Percentiles rank a stretch among this genome's conserved stretches.
phyloP scores from a whole-genome alignment of 2,888 invertebrate genomes.

The Dryocosmus kuriphilus region DNA sequence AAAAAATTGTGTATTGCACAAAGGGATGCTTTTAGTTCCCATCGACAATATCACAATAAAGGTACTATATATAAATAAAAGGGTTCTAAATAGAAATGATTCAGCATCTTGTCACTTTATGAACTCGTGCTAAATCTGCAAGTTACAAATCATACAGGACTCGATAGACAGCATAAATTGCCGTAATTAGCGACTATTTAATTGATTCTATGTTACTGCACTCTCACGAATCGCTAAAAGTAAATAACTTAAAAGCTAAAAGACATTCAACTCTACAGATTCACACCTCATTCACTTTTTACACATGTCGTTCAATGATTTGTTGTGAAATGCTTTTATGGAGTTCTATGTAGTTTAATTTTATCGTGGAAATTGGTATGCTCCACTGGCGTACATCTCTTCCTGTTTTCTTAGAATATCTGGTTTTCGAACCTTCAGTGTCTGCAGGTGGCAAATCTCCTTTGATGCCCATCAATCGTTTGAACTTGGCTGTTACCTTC shows the following conservation, averaged over 20 bases:
- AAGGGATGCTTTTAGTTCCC: no score
- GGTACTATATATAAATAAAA: no score
- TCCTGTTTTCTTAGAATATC: slow-evolving; percentile 86
- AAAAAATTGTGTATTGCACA: no score
- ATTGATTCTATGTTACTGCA: background rate
- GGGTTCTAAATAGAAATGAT: no score
- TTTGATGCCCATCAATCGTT: slow-evolving; percentile 97
- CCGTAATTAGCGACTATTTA: no score
- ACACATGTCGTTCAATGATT: background rate
- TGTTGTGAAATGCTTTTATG: slow-evolving; percentile 19
- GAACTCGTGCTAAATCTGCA: no score
- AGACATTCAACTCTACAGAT: slow-evolving; percentile 10
- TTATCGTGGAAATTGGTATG: slow-evolving; percentile 79
- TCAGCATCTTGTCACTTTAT: no score
- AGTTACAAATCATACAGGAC: no score
- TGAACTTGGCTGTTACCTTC: slow-evolving; percentile 95
- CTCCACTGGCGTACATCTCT: slow-evolving; percentile 87
- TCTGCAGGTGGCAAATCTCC: slow-evolving; percentile 76
- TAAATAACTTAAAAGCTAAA: slow-evolving; percentile 18
- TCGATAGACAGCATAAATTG: background rate
- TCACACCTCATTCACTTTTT: slow-evolving; percentile 6
- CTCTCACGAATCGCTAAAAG: background rate
- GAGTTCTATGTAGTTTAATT: background rate
- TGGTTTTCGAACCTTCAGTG: slow-evolving; percentile 75
- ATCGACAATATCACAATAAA: no score